Base-by-base conservation (phyloP, 2,888 invertebrate genomes). In the Drosophila nr. perissopoda region DNA sequence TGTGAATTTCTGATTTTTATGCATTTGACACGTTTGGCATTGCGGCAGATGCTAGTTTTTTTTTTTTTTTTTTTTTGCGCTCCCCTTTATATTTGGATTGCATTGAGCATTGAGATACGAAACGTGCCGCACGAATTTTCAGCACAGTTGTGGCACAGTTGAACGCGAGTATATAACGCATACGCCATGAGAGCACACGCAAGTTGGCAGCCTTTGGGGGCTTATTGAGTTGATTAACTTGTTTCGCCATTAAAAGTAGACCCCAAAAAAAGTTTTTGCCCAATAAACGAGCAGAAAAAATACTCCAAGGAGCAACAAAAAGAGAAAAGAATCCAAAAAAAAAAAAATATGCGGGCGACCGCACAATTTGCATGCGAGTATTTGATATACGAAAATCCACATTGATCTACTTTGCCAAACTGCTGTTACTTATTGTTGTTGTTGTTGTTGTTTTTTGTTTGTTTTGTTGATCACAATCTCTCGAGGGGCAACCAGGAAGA, bases 1-100 rank as follows among this genome's bases (percentile, higher is more conserved):
- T 64, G 69, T 64, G 74, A 40, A 65, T 70, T 78, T 74, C 79
- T 70, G 65, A 79, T 83, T 79, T 83, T 74, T 64, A 79, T 89
- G 89, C 74, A 83, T 89, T 83, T 83, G 82, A 84, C 84, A 89
- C 83, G 83, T 86, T 79, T 81, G 72, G 68, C 72, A 79, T 59
- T 53, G 76, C 57, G 51, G 42, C 74, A 71, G 54, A 54, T 68
- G 62, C 38, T 31, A 38, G 52, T 53, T 33, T 53, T 58, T 36
- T 57, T 31, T 42, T n/a, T 29, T n/a, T n/a, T n/a, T 7, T 16
- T 25, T 16, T 8, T 10, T 4, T 13, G 25, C 27, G 25, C 31
- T 16, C 3, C 36, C 49, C 3, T 36, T 27, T 48, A 33, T 53
- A 71, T 69, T 68, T 69, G 18, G 40, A 34, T 57, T 69, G 58